A percentile compares a stretch with the other conserved stretches of the same genome.
Conservation (phyloP, 2,888 invertebrate genomes). For the Stegana nigrithorax region DNA sequence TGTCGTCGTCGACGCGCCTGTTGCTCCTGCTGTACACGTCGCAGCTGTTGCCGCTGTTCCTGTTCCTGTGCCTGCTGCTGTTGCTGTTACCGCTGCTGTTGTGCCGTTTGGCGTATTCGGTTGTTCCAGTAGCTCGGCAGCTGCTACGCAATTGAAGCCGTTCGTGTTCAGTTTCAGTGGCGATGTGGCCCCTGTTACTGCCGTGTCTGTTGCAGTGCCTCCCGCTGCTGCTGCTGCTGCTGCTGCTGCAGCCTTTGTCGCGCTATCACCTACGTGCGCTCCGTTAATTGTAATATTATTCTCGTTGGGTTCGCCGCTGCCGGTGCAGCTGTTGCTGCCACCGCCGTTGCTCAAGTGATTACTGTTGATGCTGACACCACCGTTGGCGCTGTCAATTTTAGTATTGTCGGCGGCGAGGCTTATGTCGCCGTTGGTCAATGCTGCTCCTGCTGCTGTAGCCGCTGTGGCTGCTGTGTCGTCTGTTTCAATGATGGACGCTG, state of each 20-base stretch:
- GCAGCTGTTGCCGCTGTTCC: slow-evolving; percentile 3
- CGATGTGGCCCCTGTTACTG: slow-evolving; percentile 25
- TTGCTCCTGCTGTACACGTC: background rate
- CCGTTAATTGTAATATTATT: slow-evolving; percentile 61
- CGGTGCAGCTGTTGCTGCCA: slow-evolving; percentile 58
- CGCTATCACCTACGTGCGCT: too few species aligned
- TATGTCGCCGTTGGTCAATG: background rate
- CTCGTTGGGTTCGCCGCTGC: slow-evolving; percentile 55
- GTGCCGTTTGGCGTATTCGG: too few species aligned
- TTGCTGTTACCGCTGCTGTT: background rate
- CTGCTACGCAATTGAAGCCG: slow-evolving; percentile 21
- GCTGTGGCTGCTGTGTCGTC: slow-evolving; percentile 12
- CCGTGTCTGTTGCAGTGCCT: slow-evolving; percentile 24
- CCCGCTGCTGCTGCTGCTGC: slow-evolving; percentile 28
- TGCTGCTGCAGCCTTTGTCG: too few species aligned
- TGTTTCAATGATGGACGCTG: slow-evolving; percentile 10
- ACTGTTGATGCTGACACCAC: slow-evolving; percentile 36
- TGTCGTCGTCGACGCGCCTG: slow-evolving; percentile 26
- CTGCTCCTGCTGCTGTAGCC: slow-evolving; percentile 20
- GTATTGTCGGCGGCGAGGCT: too few species aligned
- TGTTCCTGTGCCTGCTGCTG: slow-evolving; percentile 9
- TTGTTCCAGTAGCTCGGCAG: too few species aligned
- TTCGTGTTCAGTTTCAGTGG: slow-evolving; percentile 29
- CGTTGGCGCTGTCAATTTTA: slow-evolving; percentile 31
- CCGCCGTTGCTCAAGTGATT: slow-evolving; percentile 38